phyloP scores from a whole-genome alignment of 2,113 vertebrate species.

The Pseudorectes ferrugineus region DNA sequence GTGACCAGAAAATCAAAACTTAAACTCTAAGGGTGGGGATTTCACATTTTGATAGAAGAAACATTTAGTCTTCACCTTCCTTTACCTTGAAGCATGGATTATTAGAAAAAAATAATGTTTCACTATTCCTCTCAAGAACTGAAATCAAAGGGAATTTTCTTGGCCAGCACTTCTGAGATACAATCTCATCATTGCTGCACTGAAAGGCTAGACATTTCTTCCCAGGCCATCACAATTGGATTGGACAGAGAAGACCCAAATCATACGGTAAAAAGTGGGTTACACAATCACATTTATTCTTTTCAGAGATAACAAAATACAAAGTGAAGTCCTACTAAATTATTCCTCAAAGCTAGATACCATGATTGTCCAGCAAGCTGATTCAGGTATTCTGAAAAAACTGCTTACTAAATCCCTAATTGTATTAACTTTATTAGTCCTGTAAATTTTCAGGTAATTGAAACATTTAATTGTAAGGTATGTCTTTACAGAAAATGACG shows the following conservation, averaged over 20 bases:
- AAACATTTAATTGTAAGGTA: not conserved
- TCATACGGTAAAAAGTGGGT: not conserved
- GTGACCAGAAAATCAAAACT: not conserved
- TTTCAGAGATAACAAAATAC: not conserved
- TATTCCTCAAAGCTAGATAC: not conserved
- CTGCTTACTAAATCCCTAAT: not conserved
- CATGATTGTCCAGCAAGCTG: not conserved
- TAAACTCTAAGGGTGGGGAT: not conserved
- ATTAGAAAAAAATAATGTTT: not conserved
- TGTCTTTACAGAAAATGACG: not conserved
- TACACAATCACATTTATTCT: not conserved
- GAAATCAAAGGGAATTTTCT: constrained; percentile 13
- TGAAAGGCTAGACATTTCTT: constrained; percentile 10
- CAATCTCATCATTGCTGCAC: not conserved
- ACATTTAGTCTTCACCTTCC: not conserved
- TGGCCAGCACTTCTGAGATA: not conserved
- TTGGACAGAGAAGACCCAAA: not conserved
- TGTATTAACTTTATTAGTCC: not conserved
- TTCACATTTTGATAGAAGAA: not conserved
- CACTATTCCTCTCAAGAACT: not conserved
- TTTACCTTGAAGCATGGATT: not conserved
- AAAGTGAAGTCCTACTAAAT: not conserved
- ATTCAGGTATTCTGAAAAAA: not conserved
- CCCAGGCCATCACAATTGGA: not conserved
- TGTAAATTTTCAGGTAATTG: not conserved